These are phyloP conservation scores for Dioctria linearis DNA, from an alignment of 2,888 invertebrate species.

Conservation along the genomic window DNA sequence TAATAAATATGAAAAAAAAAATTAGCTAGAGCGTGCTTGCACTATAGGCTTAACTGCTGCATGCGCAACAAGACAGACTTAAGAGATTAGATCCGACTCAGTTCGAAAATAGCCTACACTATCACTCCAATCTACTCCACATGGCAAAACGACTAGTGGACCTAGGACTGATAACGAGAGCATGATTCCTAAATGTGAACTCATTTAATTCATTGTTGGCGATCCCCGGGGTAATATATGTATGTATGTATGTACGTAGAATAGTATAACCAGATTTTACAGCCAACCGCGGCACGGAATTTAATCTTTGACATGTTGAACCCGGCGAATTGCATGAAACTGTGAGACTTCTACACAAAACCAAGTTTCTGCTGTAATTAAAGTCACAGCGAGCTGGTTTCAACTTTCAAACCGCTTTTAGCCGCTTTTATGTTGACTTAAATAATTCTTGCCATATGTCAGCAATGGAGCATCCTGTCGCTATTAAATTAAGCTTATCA, in stretches of 20 bases:
- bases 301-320: slow-evolving; percentile 31
- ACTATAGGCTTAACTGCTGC: not conserved
- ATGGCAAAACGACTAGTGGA: slow-evolving; percentile 17
- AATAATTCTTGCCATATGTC: slow-evolving; percentile 23
- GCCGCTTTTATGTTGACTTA: slow-evolving; percentile 11
- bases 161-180: slow-evolving; percentile 8
- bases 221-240: not conserved
- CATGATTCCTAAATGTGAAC: not conserved
- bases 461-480: slow-evolving; percentile 21
- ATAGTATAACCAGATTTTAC: slow-evolving; percentile 23
- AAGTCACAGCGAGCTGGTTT: not conserved
- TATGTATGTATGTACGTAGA: too few species aligned
- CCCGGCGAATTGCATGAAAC: slow-evolving; percentile 27
- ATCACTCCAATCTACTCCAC: slow-evolving; percentile 13
- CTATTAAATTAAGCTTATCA: slow-evolving; percentile 22
- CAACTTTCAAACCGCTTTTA: slow-evolving; percentile 7
- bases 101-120: slow-evolving; percentile 10
- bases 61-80: too few species aligned
- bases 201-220: not conserved
- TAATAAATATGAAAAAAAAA: too few species aligned
- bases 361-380: slow-evolving; percentile 21
- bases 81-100: too few species aligned
- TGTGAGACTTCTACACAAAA: slow-evolving; percentile 24
- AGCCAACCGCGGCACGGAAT: slow-evolving; percentile 23
- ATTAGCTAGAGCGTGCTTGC: not conserved